These are phyloP conservation scores for Phoenicopterus ruber DNA, from an alignment of 2,113 vertebrate genomes.

Conservation along the genomic window DNA sequence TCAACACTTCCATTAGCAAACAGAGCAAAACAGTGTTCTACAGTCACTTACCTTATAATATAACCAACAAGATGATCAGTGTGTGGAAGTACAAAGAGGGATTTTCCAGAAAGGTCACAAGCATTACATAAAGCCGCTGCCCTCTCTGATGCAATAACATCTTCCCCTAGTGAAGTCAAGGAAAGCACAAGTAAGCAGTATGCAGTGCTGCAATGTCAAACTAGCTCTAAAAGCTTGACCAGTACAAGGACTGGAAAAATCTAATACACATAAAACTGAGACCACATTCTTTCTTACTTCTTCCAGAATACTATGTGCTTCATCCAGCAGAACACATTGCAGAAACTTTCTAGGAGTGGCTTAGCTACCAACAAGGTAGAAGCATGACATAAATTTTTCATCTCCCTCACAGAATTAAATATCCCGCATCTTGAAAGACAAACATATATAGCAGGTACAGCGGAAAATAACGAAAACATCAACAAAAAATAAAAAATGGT, in stretches of 20 bases:
- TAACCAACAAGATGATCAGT: constrained; percentile 98
- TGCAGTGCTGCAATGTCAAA: not conserved
- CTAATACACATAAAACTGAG: not conserved
- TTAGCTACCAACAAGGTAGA: not conserved
- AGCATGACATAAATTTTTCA: fast-evolving
- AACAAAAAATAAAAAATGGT: not conserved
- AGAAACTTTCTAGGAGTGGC: not conserved
- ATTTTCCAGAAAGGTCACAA: constrained; percentile 96
- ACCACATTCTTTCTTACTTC: not conserved
- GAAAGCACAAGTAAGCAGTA: not conserved
- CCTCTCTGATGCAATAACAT: constrained; percentile 92
- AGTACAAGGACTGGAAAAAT: not conserved
- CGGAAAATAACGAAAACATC: no score
- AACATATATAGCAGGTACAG: not conserved
- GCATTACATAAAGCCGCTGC: constrained; percentile 89
- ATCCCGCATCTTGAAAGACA: not conserved
- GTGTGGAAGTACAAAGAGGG: constrained; percentile 94
- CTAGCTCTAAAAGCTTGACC: not conserved
- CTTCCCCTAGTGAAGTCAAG: constrained; percentile 82
- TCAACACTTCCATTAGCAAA: not conserved
- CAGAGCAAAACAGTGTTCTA: not conserved
- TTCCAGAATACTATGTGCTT: not conserved
- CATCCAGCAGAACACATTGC: not conserved
- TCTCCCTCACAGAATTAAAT: not conserved
- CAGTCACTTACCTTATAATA: constrained; percentile 87